Base-by-base conservation (phyloP, 2,113 vertebrate species). In the Chrysochloris asiatica region DNA sequence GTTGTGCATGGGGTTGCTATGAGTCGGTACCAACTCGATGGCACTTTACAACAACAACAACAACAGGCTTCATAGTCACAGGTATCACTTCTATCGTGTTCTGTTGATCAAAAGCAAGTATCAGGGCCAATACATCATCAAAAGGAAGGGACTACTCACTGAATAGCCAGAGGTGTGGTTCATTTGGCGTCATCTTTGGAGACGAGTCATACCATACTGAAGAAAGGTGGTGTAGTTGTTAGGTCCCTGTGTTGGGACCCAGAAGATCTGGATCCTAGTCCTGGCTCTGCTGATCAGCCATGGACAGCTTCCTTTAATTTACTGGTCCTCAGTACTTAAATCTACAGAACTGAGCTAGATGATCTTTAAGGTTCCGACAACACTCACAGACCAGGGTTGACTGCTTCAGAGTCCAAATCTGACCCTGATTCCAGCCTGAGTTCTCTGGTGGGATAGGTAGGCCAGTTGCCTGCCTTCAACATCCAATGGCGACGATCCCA, bases 361-460 rank as follows among this genome's bases (percentile, higher is more conserved):
- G 54, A 4, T 33, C 30, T 47, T 0, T 2, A 65, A 81, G 43
- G 8, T 48, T 36, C 22, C 36, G 22, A n/a, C 7, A 4, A 38
- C 63, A 45, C 45, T 0, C 0, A 3, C 14, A n/a, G 83, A 73
- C 11, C 13, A 7, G 33, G 50, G 36, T n/a, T 63, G 59, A 59
- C 36, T 26, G 63, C 36, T 28, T 8, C 0, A 0, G n/a, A 9
- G 33, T 5, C 10, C n/a, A 4, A 36, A 50, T 26, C 21, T 4
- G 3, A 50, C n/a, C 8, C 38, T n/a, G 30, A 3, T 2, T 83
- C 24, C 8, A 16, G 61, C 10, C 75, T 41, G n/a, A n/a, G n/a
- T n/a, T n/a, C n/a, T n/a, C n/a, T n/a, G n/a, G n/a, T n/a, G n/a
- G n/a, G n/a, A n/a, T n/a, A n/a, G n/a, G n/a, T n/a, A n/a, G n/a